phyloP scores from a whole-genome alignment of 2,888 invertebrate species.

The Pyrrhia umbra region DNA sequence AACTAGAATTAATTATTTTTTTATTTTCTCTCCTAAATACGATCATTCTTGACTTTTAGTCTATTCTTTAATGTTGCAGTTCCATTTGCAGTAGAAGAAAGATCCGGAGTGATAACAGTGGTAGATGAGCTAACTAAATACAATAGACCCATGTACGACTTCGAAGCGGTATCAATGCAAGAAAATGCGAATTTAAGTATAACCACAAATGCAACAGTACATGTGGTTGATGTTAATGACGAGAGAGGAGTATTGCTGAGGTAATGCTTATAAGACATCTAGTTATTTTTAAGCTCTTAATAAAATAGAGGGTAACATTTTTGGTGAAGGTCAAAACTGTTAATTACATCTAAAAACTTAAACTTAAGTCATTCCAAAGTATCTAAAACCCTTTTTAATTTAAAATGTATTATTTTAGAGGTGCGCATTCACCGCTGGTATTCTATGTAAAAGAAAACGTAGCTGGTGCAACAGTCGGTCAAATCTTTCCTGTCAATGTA shows the following conservation, averaged over 20 bases:
- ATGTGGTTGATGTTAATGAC: slow-evolving; percentile 94
- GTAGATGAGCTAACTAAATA: slow-evolving; percentile 93
- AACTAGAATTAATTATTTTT: background rate
- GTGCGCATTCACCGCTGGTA: slow-evolving; percentile 92
- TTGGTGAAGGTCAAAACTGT: too few relatives aligned
- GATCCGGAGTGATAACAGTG: slow-evolving; percentile 96
- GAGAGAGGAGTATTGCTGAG: slow-evolving; percentile 92
- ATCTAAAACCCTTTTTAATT: too few relatives aligned
- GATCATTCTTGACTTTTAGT: background rate
- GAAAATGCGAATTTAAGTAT: slow-evolving; percentile 91
- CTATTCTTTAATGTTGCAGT: slow-evolving; percentile 88
- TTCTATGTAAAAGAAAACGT: slow-evolving; percentile 95
- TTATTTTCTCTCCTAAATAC: too few relatives aligned
- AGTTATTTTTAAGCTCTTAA: background rate
- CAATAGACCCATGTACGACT: slow-evolving; percentile 92
- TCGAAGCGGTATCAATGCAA: slow-evolving; percentile 95
- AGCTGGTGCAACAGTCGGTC: slow-evolving; percentile 93
- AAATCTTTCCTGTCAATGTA: slow-evolving; percentile 91
- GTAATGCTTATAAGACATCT: slow-evolving; percentile 71
- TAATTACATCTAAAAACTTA: too few relatives aligned
- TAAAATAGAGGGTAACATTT: background rate
- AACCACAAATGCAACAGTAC: slow-evolving; percentile 95
- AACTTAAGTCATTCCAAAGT: too few relatives aligned
- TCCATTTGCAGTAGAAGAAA: slow-evolving; percentile 97
- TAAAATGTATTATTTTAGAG: slow-evolving; percentile 89